Percentiles rank a stretch among this genome's conserved stretches.
These are phyloP conservation scores for Oikopleura dioica DNA, from an alignment of 23 tunicate genomes.

Conservation along the genomic window DNA sequence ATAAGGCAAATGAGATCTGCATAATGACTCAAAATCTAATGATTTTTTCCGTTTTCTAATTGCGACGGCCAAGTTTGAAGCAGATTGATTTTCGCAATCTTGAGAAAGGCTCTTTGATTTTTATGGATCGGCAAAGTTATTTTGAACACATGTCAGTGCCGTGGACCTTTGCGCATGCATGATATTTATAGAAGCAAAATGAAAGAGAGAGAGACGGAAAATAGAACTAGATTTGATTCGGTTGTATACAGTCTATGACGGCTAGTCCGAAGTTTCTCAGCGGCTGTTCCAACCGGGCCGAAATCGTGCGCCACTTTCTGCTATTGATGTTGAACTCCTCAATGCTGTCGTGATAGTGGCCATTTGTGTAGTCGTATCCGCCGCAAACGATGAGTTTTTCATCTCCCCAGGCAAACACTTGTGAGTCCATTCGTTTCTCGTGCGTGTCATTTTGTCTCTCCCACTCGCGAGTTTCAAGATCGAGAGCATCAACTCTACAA, in stretches of 20 bases:
- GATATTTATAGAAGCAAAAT: too few relatives aligned
- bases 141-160: too few relatives aligned
- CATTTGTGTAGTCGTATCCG: slow-evolving; percentile 1
- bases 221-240: background rate
- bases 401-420: background rate
- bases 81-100: too few relatives aligned
- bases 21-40: too few relatives aligned
- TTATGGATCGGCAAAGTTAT: too few relatives aligned
- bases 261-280: background rate
- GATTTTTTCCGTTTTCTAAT: too few relatives aligned
- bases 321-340: background rate
- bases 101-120: too few relatives aligned
- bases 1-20: too few relatives aligned
- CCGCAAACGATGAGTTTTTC: background rate
- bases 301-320: background rate
- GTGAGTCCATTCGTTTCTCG: background rate
- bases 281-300: background rate
- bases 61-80: too few relatives aligned
- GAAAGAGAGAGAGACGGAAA: too few relatives aligned
- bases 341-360: background rate
- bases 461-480: background rate
- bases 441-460: background rate
- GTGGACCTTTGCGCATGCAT: too few relatives aligned
- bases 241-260: background rate
- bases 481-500: background rate